Evolutionary conservation across 2,113 vertebrate genomes (phyloP).

Genomic region (Rafetus swinhoei): DNA sequence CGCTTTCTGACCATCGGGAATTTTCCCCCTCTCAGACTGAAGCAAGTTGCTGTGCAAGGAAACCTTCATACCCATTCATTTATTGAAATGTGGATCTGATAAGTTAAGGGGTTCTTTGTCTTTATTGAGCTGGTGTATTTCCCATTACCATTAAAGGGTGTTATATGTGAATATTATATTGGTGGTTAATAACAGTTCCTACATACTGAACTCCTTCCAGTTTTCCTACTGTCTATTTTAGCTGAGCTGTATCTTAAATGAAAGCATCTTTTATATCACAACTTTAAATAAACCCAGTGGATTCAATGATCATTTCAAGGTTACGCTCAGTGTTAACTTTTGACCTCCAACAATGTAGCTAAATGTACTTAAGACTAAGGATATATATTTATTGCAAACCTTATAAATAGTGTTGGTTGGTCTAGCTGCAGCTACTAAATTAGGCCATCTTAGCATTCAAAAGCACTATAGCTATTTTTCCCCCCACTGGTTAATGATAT

Average conservation of each 20-base stretch:
- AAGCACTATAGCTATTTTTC: conserved; percentile 40
- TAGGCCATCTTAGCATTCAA: conserved; percentile 43
- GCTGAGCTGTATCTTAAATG: conserved; percentile 31
- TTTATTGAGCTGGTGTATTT: conserved; percentile 45
- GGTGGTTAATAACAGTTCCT: conserved; percentile 38
- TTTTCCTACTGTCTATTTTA: conserved; percentile 5
- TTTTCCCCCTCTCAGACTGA: not conserved
- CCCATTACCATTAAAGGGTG: conserved; percentile 55
- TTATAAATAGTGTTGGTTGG: conserved; percentile 61
- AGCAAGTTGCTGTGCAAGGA: not conserved
- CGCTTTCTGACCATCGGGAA: not conserved
- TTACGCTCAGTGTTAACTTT: conserved; percentile 48
- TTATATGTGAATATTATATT: conserved; percentile 48
- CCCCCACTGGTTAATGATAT: conserved; percentile 72
- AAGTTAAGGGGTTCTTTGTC: conserved; percentile 8
- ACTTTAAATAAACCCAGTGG: conserved; percentile 16
- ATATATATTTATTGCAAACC: conserved; percentile 50
- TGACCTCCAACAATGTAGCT: conserved; percentile 37
- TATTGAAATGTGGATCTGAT: conserved; percentile 20
- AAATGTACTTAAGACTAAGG: conserved; percentile 45
- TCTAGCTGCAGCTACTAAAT: conserved; percentile 58
- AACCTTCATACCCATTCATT: not conserved
- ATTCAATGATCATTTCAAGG: conserved; percentile 41
- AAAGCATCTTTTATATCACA: not conserved
- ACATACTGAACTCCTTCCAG: conserved; percentile 19